phyloP scores from a whole-genome alignment of 1,140 invertebrate species.

The Myzus persicae region DNA sequence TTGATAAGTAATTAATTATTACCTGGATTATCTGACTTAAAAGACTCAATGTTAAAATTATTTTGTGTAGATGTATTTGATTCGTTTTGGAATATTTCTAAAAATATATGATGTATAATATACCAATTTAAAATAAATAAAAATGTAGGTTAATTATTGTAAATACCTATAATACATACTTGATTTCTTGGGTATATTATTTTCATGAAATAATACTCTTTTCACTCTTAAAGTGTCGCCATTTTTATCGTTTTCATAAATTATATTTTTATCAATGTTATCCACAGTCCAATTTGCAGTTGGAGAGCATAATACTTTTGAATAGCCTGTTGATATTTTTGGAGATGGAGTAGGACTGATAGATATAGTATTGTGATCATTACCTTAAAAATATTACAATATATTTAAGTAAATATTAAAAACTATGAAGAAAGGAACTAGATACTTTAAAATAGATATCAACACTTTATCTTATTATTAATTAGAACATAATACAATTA shows the following conservation, averaged over 20 bases:
- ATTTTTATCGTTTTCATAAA: not conserved
- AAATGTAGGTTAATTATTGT: not conserved
- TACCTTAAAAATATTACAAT: no score
- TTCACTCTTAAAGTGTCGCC: not conserved
- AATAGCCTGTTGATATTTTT: no score
- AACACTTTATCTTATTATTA: no score
- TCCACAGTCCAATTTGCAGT: not conserved
- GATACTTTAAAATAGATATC: no score
- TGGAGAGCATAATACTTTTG: not conserved
- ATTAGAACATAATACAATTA: no score
- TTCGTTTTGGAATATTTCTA: not conserved
- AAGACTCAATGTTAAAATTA: not conserved
- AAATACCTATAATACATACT: not conserved
- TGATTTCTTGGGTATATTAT: not conserved
- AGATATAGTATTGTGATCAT: no score
- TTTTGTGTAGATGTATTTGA: no score
- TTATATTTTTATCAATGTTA: not conserved
- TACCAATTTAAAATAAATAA: not conserved
- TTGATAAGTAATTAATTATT: not conserved
- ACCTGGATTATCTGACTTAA: not conserved
- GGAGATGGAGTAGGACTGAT: no score
- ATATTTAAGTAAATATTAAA: no score
- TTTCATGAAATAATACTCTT: not conserved
- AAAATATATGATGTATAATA: not conserved
- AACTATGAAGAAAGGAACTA: no score